These are phyloP conservation scores for Bombycilla garrulus DNA, from an alignment of 2,113 vertebrate species.

Conservation along the genomic window DNA sequence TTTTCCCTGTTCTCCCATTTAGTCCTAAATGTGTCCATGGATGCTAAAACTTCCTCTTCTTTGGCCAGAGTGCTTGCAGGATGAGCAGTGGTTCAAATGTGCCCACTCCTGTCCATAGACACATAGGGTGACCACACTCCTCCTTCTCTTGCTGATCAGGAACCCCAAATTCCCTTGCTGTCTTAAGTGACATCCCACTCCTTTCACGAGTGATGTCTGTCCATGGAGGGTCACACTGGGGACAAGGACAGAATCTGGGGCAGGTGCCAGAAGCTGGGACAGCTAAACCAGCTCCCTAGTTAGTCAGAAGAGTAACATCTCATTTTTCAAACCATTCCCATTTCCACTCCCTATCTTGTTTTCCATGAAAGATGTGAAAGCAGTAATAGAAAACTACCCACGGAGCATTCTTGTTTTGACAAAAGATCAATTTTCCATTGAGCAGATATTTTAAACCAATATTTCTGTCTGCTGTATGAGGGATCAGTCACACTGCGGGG, in stretches of 20 bases:
- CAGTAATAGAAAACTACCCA: background rate
- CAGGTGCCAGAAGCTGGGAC: background rate
- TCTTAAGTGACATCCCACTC: background rate
- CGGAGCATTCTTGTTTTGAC: background rate
- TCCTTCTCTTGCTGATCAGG: background rate
- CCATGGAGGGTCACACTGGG: background rate
- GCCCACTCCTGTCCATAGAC: background rate
- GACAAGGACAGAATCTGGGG: background rate
- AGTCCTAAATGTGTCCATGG: background rate
- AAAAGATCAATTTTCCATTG: constrained; percentile 2
- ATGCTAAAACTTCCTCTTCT: background rate
- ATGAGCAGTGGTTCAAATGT: background rate
- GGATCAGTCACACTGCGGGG: background rate
- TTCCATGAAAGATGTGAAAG: background rate
- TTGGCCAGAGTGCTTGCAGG: background rate
- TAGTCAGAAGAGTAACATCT: background rate
- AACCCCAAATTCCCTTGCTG: background rate
- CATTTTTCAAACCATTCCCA: background rate
- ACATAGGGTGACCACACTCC: background rate
- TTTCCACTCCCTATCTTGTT: background rate
- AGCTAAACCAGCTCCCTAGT: background rate
- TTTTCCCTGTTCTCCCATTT: background rate
- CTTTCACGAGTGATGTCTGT: background rate
- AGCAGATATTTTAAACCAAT: constrained; percentile 1
- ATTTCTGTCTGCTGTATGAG: background rate